Percentiles rank a stretch among this genome's conserved stretches.
phyloP scores from a whole-genome alignment of 1,140 invertebrate species.

The Listronotus bonariensis region DNA sequence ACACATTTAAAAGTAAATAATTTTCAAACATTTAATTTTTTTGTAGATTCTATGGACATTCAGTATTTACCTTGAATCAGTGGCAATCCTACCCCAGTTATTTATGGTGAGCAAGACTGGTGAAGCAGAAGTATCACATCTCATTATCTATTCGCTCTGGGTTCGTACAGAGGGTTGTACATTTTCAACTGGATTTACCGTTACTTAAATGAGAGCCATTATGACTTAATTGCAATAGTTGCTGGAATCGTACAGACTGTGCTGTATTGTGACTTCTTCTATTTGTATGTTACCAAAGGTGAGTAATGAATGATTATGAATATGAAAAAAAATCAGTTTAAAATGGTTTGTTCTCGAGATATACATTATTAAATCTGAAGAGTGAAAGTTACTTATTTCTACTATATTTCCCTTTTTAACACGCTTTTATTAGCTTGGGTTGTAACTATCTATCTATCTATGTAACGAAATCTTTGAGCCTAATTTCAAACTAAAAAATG shows the following conservation, averaged over 20 bases:
- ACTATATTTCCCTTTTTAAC: no score
- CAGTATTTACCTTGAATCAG: constrained; percentile 98
- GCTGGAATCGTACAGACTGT: constrained; percentile 97
- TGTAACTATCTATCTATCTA: no score
- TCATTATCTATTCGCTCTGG: constrained; percentile 98
- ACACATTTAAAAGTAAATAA: no score
- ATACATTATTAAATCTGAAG: no score
- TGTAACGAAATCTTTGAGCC: no score
- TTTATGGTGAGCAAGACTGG: constrained; percentile 99
- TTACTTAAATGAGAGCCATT: constrained; percentile 91
- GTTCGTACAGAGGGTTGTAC: constrained; percentile 95
- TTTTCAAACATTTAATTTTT: no score
- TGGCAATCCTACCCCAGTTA: constrained; percentile 97
- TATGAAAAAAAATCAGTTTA: no score
- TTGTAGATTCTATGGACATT: constrained; percentile 95
- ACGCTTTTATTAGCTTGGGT: no score
- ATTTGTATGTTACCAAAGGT: constrained; percentile 99
- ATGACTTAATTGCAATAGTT: constrained; percentile 95
- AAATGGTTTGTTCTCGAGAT: no score
- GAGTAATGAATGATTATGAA: no score
- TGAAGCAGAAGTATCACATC: constrained; percentile 99
- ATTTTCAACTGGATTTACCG: constrained; percentile 99
- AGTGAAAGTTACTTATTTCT: no score
- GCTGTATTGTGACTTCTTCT: constrained; percentile 99
- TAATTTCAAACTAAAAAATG: no score